Evolutionary conservation across 2,113 vertebrate genomes (phyloP).

Genomic region (Solea senegalensis): DNA sequence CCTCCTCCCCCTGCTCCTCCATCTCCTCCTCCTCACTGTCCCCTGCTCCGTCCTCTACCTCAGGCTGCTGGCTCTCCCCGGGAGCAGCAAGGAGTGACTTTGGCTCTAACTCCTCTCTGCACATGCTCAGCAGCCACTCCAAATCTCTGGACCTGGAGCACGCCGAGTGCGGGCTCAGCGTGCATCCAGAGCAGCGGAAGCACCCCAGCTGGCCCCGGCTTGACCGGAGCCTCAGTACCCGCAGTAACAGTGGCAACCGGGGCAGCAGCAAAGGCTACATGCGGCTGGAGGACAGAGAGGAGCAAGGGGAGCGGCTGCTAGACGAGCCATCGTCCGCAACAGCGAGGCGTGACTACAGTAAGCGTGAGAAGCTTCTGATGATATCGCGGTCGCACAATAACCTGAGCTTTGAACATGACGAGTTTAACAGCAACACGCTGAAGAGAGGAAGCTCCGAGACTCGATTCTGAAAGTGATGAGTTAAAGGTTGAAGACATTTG

Average conservation of each 20-base stretch:
- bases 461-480: slow-evolving; percentile 83
- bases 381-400: slow-evolving; percentile 98
- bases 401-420: slow-evolving; percentile 95
- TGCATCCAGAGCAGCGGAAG: slow-evolving; percentile 92
- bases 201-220: slow-evolving; percentile 97
- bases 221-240: slow-evolving; percentile 88
- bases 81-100: slow-evolving; percentile 91
- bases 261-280: slow-evolving; percentile 94
- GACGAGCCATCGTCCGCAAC: slow-evolving; percentile 74
- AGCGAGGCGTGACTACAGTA: slow-evolving; percentile 90
- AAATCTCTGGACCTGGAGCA: slow-evolving; percentile 97
- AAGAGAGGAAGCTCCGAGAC: slow-evolving; percentile 96
- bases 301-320: slow-evolving; percentile 89
- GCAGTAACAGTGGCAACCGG: slow-evolving; percentile 65
- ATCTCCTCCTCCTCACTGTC: slow-evolving; percentile 84
- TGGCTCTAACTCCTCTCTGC: slow-evolving; percentile 93
- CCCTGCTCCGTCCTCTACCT: slow-evolving; percentile 81
- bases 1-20: slow-evolving; percentile 78
- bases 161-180: slow-evolving; percentile 84
- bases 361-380: slow-evolving; percentile 98
- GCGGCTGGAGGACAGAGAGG: slow-evolving; percentile 95
- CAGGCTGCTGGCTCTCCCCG: slow-evolving; percentile 91
- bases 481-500: background rate
- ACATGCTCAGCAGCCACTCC: slow-evolving; percentile 92
- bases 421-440: slow-evolving; percentile 91